Conservation (phyloP, 2,797 vertebrate species). For the Euphonia xanthogaster region DNA sequence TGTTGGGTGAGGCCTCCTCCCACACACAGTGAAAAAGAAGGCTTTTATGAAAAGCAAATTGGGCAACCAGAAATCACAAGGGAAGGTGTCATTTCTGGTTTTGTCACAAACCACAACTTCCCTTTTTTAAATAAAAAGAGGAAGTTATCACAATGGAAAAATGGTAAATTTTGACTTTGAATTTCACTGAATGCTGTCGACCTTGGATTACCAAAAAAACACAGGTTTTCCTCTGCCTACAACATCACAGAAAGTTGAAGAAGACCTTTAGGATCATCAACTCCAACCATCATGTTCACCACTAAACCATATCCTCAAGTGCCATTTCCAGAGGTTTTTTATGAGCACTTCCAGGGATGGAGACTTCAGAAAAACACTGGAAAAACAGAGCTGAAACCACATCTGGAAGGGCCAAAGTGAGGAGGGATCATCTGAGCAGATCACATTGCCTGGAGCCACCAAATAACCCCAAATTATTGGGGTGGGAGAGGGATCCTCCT, state of each 20-base stretch:
- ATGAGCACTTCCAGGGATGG: neutral
- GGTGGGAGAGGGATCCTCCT: neutral
- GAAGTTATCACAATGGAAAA: neutral
- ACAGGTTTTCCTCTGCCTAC: neutral
- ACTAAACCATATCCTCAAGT: neutral
- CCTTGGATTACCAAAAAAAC: neutral
- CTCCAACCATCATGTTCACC: neutral
- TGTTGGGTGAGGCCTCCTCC: neutral
- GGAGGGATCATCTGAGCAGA: neutral
- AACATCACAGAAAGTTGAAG: neutral
- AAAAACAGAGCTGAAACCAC: rapidly evolving
- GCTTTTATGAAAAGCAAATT: neutral
- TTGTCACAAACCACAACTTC: neutral
- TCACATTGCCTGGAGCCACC: neutral
- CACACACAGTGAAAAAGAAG: neutral
- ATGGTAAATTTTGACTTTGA: rapidly evolving
- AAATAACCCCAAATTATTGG: neutral
- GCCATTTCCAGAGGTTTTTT: neutral
- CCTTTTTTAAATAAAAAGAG: neutral
- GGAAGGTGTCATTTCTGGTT: neutral
- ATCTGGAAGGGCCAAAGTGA: neutral
- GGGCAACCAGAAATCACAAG: neutral
- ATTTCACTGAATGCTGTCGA: neutral
- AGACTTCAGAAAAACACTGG: neutral
- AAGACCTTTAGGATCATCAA: neutral